A percentile compares a stretch with the other conserved stretches of the same genome.
These are phyloP conservation scores for Monopis laevigella DNA, from an alignment of 2,888 invertebrate genomes.

Conservation along the genomic window DNA sequence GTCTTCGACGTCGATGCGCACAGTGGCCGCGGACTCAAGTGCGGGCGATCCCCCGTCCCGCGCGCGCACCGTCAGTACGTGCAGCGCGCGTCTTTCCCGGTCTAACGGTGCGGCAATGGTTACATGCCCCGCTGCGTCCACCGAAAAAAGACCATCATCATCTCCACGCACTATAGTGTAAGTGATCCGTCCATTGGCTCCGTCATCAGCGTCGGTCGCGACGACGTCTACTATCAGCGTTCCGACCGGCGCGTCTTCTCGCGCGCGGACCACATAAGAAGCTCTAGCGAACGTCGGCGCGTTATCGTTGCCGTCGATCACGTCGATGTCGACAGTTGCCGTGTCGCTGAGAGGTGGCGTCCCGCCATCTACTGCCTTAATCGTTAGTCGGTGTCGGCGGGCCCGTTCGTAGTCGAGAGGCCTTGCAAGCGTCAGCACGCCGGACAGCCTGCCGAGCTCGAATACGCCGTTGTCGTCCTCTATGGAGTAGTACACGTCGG, in stretches of 20 bases:
- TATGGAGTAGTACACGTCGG: constrained; percentile 88
- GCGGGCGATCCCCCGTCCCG: constrained; percentile 83
- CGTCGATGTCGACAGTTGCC: constrained; percentile 85
- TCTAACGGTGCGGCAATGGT: constrained; percentile 80
- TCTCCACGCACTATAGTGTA: constrained; percentile 81
- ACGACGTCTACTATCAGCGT: constrained; percentile 77
- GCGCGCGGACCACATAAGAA: constrained; percentile 78
- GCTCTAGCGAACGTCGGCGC: constrained; percentile 82
- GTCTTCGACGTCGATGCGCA: constrained; percentile 85
- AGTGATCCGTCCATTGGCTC: constrained; percentile 78
- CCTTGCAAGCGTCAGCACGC: constrained; percentile 79
- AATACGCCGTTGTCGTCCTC: constrained; percentile 92
- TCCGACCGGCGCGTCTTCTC: constrained; percentile 81
- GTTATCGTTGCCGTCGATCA: constrained; percentile 89
- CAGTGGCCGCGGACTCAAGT: constrained; percentile 75
- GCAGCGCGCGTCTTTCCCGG: constrained; percentile 81
- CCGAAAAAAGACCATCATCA: constrained; percentile 76
- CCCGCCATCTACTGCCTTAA: constrained; percentile 91
- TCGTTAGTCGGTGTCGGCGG: constrained; percentile 85
- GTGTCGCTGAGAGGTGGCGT: constrained; percentile 88
- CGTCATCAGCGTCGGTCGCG: constrained; percentile 87
- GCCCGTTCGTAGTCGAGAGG: constrained; percentile 89
- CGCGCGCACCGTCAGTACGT: constrained; percentile 83
- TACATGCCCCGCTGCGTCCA: constrained; percentile 83
- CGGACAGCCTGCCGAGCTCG: constrained; percentile 75